phyloP scores from a whole-genome alignment of 2,888 invertebrate genomes.

The Atethmia centrago region DNA sequence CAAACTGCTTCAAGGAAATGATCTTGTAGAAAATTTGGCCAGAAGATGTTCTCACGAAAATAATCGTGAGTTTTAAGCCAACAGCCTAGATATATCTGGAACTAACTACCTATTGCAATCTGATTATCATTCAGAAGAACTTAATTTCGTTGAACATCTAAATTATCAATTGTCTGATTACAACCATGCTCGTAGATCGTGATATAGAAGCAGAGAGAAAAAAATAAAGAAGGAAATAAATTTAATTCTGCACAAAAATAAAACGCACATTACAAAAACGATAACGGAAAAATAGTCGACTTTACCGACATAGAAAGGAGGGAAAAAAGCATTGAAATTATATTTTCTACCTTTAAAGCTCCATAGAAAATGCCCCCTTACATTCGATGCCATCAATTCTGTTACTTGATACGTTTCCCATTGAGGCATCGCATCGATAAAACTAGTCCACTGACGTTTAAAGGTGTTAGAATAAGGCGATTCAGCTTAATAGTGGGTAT shows the following conservation, averaged over 20 bases:
- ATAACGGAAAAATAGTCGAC: too few species aligned
- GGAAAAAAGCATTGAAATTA: background rate
- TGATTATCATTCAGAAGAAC: background rate
- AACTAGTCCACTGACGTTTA: conserved; percentile 64
- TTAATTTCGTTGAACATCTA: background rate
- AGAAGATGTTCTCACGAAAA: conserved; percentile 51
- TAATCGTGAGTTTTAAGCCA: background rate
- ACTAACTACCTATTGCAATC: background rate
- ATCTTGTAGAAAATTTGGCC: conserved; percentile 67
- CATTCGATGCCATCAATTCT: conserved; percentile 38
- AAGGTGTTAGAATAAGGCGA: conserved; percentile 73
- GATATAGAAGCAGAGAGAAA: background rate
- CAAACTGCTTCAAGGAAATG: conserved; percentile 76
- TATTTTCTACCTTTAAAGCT: background rate
- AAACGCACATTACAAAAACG: background rate
- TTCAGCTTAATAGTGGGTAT: conserved; percentile 65
- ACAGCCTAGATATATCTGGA: too few species aligned
- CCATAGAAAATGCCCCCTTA: conserved; percentile 13
- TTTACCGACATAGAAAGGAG: too few species aligned
- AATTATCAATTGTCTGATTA: background rate
- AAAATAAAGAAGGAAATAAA: background rate
- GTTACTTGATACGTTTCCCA: conserved; percentile 52
- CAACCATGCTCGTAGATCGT: background rate
- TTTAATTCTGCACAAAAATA: background rate
- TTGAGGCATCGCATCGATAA: conserved; percentile 50